Percentiles rank a stretch among this genome's conserved stretches.
phyloP scores from a whole-genome alignment of 1,140 invertebrate species.

The Tenebrio molitor region DNA sequence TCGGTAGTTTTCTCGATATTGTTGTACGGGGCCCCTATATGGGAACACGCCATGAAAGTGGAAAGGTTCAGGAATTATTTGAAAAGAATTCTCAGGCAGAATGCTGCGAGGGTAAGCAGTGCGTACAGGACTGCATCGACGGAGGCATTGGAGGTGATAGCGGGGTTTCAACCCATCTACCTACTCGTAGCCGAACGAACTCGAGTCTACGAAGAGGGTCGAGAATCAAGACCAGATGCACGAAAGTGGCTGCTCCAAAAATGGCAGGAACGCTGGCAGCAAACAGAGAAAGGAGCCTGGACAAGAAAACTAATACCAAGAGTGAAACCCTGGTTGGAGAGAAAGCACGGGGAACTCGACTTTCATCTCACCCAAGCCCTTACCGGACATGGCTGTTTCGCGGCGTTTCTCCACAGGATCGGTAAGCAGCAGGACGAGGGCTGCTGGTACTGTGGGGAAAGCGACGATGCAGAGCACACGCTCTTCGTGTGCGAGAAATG shows the following conservation, averaged over 20 bases:
- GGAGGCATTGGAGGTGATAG: not conserved
- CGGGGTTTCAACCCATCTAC: not conserved
- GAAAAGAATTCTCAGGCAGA: not conserved
- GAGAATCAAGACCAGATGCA: not conserved
- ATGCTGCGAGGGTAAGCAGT: not conserved
- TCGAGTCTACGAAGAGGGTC: not conserved
- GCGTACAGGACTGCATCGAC: not conserved
- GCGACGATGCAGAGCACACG: too few relatives aligned
- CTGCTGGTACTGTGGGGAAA: too few relatives aligned
- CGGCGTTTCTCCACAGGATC: too few relatives aligned
- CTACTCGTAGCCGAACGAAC: not conserved
- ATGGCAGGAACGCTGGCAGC: too few relatives aligned
- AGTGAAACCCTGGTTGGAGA: too few relatives aligned
- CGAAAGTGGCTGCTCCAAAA: not conserved
- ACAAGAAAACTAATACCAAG: too few relatives aligned
- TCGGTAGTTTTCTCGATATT: slow-evolving; percentile 50
- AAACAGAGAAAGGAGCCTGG: too few relatives aligned
- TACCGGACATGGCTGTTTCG: too few relatives aligned
- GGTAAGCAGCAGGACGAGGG: too few relatives aligned
- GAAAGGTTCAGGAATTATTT: not conserved
- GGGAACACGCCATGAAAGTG: slow-evolving; percentile 42
- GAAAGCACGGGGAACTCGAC: too few relatives aligned
- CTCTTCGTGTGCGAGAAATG: too few relatives aligned
- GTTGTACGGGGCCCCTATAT: slow-evolving; percentile 57
- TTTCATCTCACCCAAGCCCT: too few relatives aligned